phyloP scores from a whole-genome alignment of 2,888 invertebrate species.

The Acrobasis suavella region DNA sequence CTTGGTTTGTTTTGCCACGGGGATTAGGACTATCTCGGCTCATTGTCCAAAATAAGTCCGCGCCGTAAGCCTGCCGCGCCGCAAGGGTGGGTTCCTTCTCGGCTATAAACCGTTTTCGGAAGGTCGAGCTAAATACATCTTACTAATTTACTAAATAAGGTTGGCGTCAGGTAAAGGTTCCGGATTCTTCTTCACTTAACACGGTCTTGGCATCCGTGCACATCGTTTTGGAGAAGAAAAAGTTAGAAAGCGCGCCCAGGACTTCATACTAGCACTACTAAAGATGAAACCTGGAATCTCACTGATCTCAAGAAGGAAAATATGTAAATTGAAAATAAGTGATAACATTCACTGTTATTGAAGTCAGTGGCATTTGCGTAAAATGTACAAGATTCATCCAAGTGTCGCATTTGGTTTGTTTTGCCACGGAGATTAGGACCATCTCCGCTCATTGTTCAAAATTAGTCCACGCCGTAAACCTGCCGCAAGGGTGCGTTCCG shows the following conservation, averaged over 20 bases:
- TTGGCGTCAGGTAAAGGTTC: too few relatives aligned
- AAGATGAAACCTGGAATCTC: too few relatives aligned
- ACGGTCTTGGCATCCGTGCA: too few relatives aligned
- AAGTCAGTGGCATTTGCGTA: not conserved
- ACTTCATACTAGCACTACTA: too few relatives aligned
- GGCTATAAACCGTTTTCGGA: slow-evolving; percentile 3
- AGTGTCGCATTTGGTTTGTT: slow-evolving; percentile 19
- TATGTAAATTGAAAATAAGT: not conserved
- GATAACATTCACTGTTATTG: not conserved
- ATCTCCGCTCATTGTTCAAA: slow-evolving; percentile 18
- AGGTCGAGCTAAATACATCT: not conserved
- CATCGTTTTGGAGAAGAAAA: too few relatives aligned
- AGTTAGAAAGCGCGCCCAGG: too few relatives aligned
- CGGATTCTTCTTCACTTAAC: too few relatives aligned
- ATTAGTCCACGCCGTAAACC: slow-evolving; percentile 11
- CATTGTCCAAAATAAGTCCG: slow-evolving; percentile 17
- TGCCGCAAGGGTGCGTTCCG: slow-evolving; percentile 1
- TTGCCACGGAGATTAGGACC: slow-evolving; percentile 11
- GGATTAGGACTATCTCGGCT: slow-evolving; percentile 9
- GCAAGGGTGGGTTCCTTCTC: not conserved
- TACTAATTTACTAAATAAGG: not conserved
- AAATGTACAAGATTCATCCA: slow-evolving; percentile 9
- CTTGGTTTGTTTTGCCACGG: slow-evolving; percentile 20
- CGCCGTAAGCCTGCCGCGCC: not conserved
- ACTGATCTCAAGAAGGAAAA: not conserved